These are phyloP conservation scores for Augiades crinisus DNA, from an alignment of 2,888 invertebrate genomes.

Conservation along the genomic window DNA sequence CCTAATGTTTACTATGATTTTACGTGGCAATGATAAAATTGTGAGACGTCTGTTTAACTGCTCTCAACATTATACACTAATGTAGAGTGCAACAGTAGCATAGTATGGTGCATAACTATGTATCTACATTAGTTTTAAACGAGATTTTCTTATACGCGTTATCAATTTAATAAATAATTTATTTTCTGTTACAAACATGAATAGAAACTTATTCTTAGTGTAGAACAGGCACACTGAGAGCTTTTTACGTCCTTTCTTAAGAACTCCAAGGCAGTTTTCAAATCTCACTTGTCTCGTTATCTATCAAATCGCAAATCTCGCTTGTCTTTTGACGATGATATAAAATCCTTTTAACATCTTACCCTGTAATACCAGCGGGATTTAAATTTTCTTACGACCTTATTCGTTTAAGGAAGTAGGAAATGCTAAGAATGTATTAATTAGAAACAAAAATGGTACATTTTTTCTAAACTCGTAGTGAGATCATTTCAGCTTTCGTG, in stretches of 20 bases:
- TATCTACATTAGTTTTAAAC: no score
- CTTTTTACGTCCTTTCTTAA: constrained; percentile 28
- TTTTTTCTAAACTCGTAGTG: no score
- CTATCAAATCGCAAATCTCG: constrained; percentile 43
- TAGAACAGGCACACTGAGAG: constrained; percentile 6
- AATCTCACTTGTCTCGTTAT: constrained; percentile 65
- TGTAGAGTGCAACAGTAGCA: no score
- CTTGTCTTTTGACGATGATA: constrained; percentile 47
- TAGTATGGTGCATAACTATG: no score
- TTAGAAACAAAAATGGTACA: no score
- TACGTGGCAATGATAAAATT: no score
- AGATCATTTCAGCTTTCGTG: no score
- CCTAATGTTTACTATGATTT: no score
- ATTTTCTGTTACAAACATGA: background rate
- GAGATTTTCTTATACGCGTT: no score
- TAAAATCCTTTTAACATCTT: constrained; percentile 51
- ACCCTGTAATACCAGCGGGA: constrained; percentile 18
- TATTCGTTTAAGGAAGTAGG: background rate
- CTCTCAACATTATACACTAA: no score
- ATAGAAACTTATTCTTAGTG: constrained; percentile 1
- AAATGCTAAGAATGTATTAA: background rate
- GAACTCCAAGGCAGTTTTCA: constrained; percentile 49
- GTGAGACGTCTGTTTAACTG: no score
- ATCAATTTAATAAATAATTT: no score
- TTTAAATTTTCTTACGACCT: constrained; percentile 5